These are phyloP conservation scores for Musca vetustissima DNA, from an alignment of 1,140 invertebrate species.

Conservation along the genomic window DNA sequence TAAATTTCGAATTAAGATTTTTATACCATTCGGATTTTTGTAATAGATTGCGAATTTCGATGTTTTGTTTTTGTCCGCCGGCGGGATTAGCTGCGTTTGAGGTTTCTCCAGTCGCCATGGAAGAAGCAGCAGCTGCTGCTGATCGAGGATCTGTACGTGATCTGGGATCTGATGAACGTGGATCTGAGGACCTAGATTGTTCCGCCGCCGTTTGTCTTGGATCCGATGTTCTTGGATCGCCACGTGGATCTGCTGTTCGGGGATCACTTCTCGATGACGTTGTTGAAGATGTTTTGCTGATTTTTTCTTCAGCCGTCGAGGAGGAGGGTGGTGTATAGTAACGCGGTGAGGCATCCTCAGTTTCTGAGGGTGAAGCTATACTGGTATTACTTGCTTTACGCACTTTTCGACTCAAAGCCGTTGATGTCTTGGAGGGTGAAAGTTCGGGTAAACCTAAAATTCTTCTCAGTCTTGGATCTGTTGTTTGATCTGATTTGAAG, in stretches of 20 bases:
- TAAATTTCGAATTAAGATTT: conserved; percentile 66
- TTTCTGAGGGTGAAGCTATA: conserved; percentile 29
- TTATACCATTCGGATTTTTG: conserved; percentile 68
- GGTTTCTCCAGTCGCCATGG: neutral
- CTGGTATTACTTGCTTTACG: conserved; percentile 21
- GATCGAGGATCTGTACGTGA: conserved; percentile 19
- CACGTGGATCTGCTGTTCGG: neutral
- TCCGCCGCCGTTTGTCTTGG: conserved; percentile 33
- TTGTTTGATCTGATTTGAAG: conserved; percentile 69
- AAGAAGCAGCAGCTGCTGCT: neutral
- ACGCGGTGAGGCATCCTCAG: conserved; percentile 22
- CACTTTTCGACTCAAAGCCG: conserved; percentile 20
- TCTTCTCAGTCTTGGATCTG: conserved; percentile 72
- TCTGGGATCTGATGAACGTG: conserved; percentile 8
- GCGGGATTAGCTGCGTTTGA: neutral
- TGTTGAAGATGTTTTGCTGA: neutral
- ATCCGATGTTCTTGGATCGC: conserved; percentile 31
- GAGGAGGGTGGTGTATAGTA: conserved; percentile 26
- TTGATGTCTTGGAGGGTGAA: conserved; percentile 4
- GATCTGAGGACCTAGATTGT: conserved; percentile 18
- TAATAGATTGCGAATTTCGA: conserved; percentile 61
- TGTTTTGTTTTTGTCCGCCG: conserved; percentile 43
- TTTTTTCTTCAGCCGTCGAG: neutral
- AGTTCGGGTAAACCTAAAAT: conserved; percentile 63
- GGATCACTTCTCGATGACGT: neutral